Base-by-base conservation (phyloP, 2,113 vertebrate species). In the Clarias macrocephalus region DNA sequence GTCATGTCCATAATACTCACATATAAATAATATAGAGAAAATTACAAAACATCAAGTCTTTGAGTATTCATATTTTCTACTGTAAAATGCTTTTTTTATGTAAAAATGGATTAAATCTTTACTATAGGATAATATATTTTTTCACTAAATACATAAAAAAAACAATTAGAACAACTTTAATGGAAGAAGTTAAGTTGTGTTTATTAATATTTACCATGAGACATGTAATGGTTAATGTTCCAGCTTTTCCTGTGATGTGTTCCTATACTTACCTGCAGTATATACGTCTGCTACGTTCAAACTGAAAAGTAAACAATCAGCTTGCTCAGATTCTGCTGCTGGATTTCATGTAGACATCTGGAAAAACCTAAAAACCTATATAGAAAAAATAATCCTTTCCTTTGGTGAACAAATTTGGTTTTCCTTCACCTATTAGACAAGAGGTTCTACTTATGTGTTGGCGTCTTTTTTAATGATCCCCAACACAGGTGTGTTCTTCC, bases 401-500 rank as follows among this genome's bases (percentile, higher is more conserved):
- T 62, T 81, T 8, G 54, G 30, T 81, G 21, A 62, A 42, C 5
- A 3, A 42, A 8, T 42, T 42, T 19, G 37, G 15, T 81, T 81
- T 81, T 60, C 23, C 30, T 62, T 62, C 2, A 84, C 52, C 28
- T 48, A 13, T 52, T 30, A 52, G 73, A 48, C 23, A 65, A 25
- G 42, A 37, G 73, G 23, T 18, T 63, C 33, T 13, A 62, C 73
- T 18, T 65, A 63, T 19, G 42, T 18, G 28, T 33, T 79, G 13
- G 66, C 4, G 60, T 86, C 59, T 66, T 79, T 60, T 48, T 42
- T 73, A 57, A 79, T 63, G 84, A 66, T 86, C 60, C 42, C 42
- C 28, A 28, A 54, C 25, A 1, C 60, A 83, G 89, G 89, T 83
- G 87, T 88, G 79, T 86, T 87, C 87, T 87, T n/a, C n/a, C 60